A percentile compares a stretch with the other conserved stretches of the same genome.
These are phyloP conservation scores for Melanotaenia nigrans DNA, from an alignment of 2,797 vertebrate genomes.

Conservation along the genomic window DNA sequence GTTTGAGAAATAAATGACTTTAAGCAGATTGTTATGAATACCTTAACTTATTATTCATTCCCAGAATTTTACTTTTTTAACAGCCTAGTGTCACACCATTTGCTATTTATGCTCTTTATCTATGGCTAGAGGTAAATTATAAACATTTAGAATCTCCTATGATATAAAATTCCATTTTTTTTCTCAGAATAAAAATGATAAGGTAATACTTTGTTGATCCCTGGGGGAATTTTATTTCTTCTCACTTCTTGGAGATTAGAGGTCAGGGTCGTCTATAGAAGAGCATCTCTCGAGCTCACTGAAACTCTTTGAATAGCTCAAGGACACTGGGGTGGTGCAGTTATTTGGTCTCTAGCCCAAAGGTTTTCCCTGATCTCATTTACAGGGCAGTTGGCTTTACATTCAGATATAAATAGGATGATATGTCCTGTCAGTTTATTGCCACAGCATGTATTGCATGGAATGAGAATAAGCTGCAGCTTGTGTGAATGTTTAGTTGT, in stretches of 20 bases:
- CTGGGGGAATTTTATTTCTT: constrained; percentile 43
- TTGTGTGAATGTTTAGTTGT: background rate
- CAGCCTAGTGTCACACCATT: constrained; percentile 13
- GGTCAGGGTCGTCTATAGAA: constrained; percentile 28
- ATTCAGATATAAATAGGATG: constrained; percentile 12
- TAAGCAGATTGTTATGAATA: constrained; percentile 31
- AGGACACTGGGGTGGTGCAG: constrained; percentile 26
- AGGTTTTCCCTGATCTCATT: constrained; percentile 24
- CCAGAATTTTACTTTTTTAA: constrained; percentile 28
- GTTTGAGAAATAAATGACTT: constrained; percentile 16
- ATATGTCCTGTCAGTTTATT: constrained; percentile 9
- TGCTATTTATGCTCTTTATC: constrained; percentile 33
- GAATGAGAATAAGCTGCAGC: constrained; percentile 13
- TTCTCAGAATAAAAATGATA: constrained; percentile 29
- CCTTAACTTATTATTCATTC: constrained; percentile 40
- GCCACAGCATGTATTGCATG: background rate
- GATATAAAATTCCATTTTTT: constrained; percentile 29
- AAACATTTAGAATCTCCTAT: constrained; percentile 19
- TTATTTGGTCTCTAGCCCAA: constrained; percentile 27
- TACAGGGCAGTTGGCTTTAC: background rate
- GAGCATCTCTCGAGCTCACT: constrained; percentile 25
- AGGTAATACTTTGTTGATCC: constrained; percentile 59
- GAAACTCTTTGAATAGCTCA: constrained; percentile 45
- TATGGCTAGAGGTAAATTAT: constrained; percentile 42
- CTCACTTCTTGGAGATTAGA: constrained; percentile 41